phyloP scores from a whole-genome alignment of 92 coral and sea anemone genomes.

The Parazoanthus swiftii region DNA sequence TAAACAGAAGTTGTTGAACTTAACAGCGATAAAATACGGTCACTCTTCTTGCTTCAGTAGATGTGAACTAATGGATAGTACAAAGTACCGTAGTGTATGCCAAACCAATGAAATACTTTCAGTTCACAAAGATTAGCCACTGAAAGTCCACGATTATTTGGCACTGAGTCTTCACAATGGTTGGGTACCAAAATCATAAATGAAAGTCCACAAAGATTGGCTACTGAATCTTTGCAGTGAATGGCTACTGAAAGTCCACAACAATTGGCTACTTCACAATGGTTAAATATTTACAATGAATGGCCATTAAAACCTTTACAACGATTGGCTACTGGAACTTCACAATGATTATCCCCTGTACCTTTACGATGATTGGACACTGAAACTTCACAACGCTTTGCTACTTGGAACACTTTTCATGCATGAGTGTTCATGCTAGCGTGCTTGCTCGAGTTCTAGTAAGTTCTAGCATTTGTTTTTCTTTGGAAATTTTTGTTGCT shows the following conservation, averaged over 20 bases:
- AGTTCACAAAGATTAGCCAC: too few species aligned
- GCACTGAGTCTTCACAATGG: neutral
- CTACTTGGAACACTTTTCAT: too few species aligned
- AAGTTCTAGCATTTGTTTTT: too few species aligned
- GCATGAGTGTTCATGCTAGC: too few species aligned
- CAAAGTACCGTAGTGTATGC: too few species aligned
- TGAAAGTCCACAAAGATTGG: neutral
- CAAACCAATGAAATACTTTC: neutral
- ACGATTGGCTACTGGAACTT: neutral
- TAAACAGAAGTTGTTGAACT: too few species aligned
- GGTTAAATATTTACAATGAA: neutral
- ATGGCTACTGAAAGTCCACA: neutral
- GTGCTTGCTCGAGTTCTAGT: too few species aligned
- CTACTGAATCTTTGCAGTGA: neutral
- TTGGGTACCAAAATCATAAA: neutral
- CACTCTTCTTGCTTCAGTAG: neutral
- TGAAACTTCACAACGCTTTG: too few species aligned
- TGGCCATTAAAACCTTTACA: neutral
- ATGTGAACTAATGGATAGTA: neutral
- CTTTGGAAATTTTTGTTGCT: too few species aligned
- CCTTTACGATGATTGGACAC: neutral
- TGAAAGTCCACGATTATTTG: too few species aligned
- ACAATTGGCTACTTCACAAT: neutral
- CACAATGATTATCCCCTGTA: neutral
- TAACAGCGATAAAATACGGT: too few species aligned